These are phyloP conservation scores for Rhysida immarginata DNA, from an alignment of 1,140 invertebrate species.

Conservation along the genomic window DNA sequence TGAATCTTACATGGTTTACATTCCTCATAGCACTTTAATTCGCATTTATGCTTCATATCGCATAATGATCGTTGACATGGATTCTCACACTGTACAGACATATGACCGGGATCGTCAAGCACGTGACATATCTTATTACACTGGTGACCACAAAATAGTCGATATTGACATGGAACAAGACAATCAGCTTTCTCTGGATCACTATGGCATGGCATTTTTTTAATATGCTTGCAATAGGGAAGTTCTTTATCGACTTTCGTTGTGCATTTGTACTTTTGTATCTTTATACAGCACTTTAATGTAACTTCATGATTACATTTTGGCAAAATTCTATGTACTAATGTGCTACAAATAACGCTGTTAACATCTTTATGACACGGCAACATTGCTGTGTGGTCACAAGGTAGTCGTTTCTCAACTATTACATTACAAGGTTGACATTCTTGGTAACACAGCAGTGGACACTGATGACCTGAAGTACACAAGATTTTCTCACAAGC, in stretches of 20 bases:
- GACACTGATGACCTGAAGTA: constrained; percentile 9
- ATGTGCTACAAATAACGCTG: neutral
- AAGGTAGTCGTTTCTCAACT: neutral
- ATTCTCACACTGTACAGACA: neutral
- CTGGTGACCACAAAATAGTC: constrained; percentile 16
- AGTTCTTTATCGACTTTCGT: neutral
- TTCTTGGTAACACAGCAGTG: constrained; percentile 5
- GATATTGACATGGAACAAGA: constrained; percentile 20
- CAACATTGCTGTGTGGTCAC: neutral
- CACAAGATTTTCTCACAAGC: constrained; percentile 11
- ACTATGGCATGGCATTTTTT: neutral
- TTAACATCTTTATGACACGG: constrained; percentile 5
- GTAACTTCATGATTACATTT: constrained; percentile 11
- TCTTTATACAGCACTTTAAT: constrained; percentile 9
- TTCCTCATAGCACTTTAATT: constrained; percentile 1
- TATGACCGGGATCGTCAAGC: neutral
- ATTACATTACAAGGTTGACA: constrained; percentile 15
- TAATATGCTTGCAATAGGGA: neutral
- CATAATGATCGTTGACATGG: constrained; percentile 10
- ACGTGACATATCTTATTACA: constrained; percentile 13
- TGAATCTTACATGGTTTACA: neutral
- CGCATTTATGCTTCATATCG: constrained; percentile 10
- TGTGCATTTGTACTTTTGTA: constrained; percentile 7
- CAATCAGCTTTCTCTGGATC: constrained; percentile 17
- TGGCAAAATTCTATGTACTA: constrained; percentile 5